A percentile compares a stretch with the other conserved stretches of the same genome.
These are phyloP conservation scores for Pocillopora grandis DNA, from an alignment of 92 coral and sea anemone genomes.

Conservation along the genomic window DNA sequence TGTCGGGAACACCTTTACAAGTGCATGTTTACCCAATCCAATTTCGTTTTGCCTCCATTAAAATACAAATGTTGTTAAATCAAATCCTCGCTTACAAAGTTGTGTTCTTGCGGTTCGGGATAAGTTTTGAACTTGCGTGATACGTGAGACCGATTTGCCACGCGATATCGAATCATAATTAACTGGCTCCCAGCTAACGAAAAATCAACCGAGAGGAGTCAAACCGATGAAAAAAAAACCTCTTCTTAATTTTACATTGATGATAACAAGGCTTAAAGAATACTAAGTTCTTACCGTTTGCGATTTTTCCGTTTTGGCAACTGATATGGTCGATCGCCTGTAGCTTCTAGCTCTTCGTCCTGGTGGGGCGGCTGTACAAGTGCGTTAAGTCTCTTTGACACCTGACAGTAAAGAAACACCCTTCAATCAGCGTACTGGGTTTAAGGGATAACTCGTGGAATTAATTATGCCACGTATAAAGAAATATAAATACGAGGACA, in stretches of 20 bases:
- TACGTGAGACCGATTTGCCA: slow-evolving; percentile 10
- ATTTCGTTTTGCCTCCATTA: not conserved
- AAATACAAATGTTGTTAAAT: slow-evolving; percentile 11
- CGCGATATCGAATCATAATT: slow-evolving; percentile 8
- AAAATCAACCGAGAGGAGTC: not conserved
- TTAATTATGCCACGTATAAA: slow-evolving; percentile 42
- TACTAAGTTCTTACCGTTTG: slow-evolving; percentile 37
- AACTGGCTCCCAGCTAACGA: not conserved
- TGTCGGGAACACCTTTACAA: not conserved
- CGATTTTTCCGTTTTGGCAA: slow-evolving; percentile 34
- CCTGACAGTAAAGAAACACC: slow-evolving; percentile 48
- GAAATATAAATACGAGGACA: not conserved
- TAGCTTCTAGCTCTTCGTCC: slow-evolving; percentile 23
- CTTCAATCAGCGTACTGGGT: slow-evolving; percentile 49
- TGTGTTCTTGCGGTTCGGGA: not conserved
- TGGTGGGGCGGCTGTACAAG: slow-evolving; percentile 49
- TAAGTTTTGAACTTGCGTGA: slow-evolving; percentile 26
- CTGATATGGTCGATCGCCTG: slow-evolving; percentile 39
- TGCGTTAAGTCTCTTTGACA: slow-evolving; percentile 36
- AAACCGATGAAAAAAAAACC: not conserved
- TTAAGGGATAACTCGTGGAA: slow-evolving; percentile 25
- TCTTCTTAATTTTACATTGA: slow-evolving; percentile 22
- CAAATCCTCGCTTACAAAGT: slow-evolving; percentile 5
- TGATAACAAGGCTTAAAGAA: slow-evolving; percentile 44
- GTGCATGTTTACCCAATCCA: not conserved